A percentile compares a stretch with the other conserved stretches of the same genome.
Conservation (phyloP, 2,888 invertebrate species). For the Trissonchulus sp. region DNA sequence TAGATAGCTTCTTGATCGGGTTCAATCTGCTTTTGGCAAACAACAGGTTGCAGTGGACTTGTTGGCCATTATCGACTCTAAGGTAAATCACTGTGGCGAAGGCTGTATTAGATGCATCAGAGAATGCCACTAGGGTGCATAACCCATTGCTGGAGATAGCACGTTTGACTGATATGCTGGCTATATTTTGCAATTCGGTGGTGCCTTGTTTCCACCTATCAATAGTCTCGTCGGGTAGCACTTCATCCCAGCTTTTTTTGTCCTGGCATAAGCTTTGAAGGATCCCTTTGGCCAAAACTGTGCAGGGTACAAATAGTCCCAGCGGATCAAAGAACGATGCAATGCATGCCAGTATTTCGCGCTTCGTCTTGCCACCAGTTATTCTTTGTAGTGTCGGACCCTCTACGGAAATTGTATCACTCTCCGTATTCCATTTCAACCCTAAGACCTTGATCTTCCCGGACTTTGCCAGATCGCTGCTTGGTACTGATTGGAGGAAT, state of each 20-base stretch:
- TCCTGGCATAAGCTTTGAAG: slow-evolving; percentile 41
- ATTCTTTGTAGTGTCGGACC: not conserved
- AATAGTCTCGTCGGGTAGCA: slow-evolving; percentile 30
- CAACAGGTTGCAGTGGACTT: slow-evolving; percentile 27
- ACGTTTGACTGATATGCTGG: not conserved
- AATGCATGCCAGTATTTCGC: slow-evolving; percentile 33
- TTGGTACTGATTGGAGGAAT: too few relatives aligned
- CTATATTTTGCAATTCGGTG: not conserved
- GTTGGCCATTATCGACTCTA: not conserved
- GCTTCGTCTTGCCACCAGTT: slow-evolving; percentile 29
- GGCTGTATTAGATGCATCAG: slow-evolving; percentile 40
- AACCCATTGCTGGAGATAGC: not conserved
- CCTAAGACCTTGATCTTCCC: not conserved
- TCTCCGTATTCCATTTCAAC: not conserved
- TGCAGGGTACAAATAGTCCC: slow-evolving; percentile 35
- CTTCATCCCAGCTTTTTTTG: slow-evolving; percentile 41
- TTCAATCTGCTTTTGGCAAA: slow-evolving; percentile 38
- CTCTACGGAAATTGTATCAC: not conserved
- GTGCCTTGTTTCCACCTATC: not conserved
- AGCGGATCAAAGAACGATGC: slow-evolving; percentile 37
- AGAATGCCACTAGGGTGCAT: slow-evolving; percentile 32
- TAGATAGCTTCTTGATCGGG: slow-evolving; percentile 37
- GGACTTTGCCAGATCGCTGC: not conserved
- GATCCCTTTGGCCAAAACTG: slow-evolving; percentile 36
- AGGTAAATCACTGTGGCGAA: slow-evolving; percentile 40